These are phyloP conservation scores for Calephelis perditalis DNA, from an alignment of 2,888 invertebrate genomes.

Conservation along the genomic window DNA sequence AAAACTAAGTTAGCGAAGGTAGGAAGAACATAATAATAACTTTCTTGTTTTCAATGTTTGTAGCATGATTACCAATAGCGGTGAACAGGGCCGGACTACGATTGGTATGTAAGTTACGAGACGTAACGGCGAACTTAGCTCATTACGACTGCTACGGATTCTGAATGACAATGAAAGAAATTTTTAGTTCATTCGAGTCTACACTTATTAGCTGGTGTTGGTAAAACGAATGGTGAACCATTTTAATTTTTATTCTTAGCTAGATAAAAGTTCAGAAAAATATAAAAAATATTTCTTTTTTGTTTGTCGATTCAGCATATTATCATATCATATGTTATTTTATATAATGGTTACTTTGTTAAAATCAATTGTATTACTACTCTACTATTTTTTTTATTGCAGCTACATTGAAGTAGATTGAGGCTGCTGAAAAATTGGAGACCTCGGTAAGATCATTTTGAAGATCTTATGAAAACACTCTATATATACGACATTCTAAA, in stretches of 20 bases:
- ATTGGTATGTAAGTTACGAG: constrained; percentile 75
- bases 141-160: constrained; percentile 65
- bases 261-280: too few relatives aligned
- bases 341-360: too few relatives aligned
- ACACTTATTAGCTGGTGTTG: constrained; percentile 55
- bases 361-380: too few relatives aligned
- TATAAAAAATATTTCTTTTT: too few relatives aligned
- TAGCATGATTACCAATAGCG: constrained; percentile 60
- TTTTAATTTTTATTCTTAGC: constrained; percentile 30
- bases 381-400: too few relatives aligned
- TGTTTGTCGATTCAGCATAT: too few relatives aligned
- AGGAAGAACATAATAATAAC: constrained; percentile 48
- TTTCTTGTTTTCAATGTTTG: constrained; percentile 57
- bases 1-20: constrained; percentile 11
- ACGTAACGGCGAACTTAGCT: constrained; percentile 75
- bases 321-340: too few relatives aligned
- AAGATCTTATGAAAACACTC: too few relatives aligned
- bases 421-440: too few relatives aligned
- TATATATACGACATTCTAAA: too few relatives aligned
- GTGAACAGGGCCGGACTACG: constrained; percentile 43
- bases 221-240: constrained; percentile 45
- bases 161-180: constrained; percentile 68
- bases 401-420: too few relatives aligned
- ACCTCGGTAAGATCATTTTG: too few relatives aligned
- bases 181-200: constrained; percentile 66